Evolutionary conservation across 2,797 vertebrate genomes (phyloP), one percentile per base, ranked within the genome.

Genomic region (Vultur gryphus): DNA sequence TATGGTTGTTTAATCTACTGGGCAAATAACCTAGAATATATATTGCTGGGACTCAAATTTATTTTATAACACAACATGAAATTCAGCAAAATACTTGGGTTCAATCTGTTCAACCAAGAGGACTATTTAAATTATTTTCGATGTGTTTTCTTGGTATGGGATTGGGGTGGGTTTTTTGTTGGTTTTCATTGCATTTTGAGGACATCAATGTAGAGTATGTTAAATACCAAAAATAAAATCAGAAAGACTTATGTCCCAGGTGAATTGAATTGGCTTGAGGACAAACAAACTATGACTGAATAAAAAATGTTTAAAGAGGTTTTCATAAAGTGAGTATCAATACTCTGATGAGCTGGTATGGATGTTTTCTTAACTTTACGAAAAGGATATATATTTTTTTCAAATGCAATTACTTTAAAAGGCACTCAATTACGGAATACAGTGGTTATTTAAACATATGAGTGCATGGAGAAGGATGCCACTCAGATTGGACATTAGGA

Each of bases 151-250:
- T 79, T 84, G 17, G 15, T 44, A n/a, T 41, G 24, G 24, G 26
- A 70, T 21, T 67, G 33, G 20, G 3, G 0, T 2, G 37, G 37
- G 37, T 73, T 59, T 35, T 85, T 62, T 57, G 15, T 88, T 91
- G 91, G n/a, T 54, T 87, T 95, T 78, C 11, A 15, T 62, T 84
- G 25, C 41, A 19, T 94, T 97, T 95, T 64, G 81, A 89, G 57
- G 35, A 66, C 48, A 90, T 57, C 61, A 15, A 12, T 87, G 37
- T 25, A 44, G 61, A 89, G 8, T 31, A 67, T 76, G 46, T 89
- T 85, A 95, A 91, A 78, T 52, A 76, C 21, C 16, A 84, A 87
- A 92, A 94, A 84, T 46, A 70, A 95, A 95, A 86, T 25, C 37
- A 64, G 64, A 76, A 89, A 41, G 57, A 54, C 24, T 89, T 33